Evolutionary conservation across 1,140 invertebrate species (phyloP), one percentile per base, ranked within the genome.

Genomic region (Ceratitis capitata): DNA sequence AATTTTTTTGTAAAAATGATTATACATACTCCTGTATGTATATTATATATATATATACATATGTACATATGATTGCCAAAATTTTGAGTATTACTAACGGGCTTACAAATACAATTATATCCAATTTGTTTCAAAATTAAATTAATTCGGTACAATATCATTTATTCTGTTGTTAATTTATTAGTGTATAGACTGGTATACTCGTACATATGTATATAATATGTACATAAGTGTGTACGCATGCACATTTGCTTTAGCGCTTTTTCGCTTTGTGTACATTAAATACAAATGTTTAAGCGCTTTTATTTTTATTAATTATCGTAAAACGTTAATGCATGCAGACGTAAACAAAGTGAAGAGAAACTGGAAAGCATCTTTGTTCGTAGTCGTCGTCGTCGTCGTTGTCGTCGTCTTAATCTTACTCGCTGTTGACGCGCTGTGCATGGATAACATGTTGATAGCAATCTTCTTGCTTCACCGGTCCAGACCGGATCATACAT

Each of bases 401-500:
- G 16, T 3, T 19, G 29, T 39, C 12, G 61, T 69, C 61, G 29
- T 6, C 51, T 4, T 1, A 12, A 19, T 19, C 14, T 53, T 53
- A 12, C 4, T 53, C 14, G 61, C 7, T 29, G 61, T n/a, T 39
- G 32, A 12, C 16, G 32, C 32, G 19, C 29, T 19, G 14, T 16
- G 32, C 35, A 5, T 35, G 10, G 61, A 35, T 14, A 64, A 64
- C 61, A 32, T 64, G 61, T 64, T 64, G 61, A 64, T 64, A 32
- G 61, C 29, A 29, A 35, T 64, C 29, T 53, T 35, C 14, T 64
- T 64, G 29, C 29, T 29, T 14, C 16, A 69, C 61, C 32, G 61
- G 61, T 69, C 61, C 61, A 69, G 61, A 69, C 61, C 61, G 39
- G 61, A 69, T 69, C 61, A 69, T 69, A 32, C 61, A 29, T 35